Evolutionary conservation across 2,888 invertebrate genomes (phyloP).

Genomic region (Temnothorax ravouxi): DNA sequence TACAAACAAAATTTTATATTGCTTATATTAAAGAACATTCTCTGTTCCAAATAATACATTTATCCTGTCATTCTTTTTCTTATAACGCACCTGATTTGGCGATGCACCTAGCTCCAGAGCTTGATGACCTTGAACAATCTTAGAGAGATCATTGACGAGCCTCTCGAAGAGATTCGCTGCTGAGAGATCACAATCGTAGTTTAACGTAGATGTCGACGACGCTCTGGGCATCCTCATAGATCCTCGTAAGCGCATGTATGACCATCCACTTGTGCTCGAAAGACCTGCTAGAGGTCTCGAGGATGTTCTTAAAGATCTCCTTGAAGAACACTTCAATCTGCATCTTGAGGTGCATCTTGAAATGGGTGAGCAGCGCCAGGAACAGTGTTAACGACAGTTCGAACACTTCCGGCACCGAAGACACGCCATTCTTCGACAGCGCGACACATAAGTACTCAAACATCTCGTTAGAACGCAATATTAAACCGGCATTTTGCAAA

Average conservation of each 20-base stretch:
- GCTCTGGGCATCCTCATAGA: slow-evolving; percentile 98
- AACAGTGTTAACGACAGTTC: too few relatives aligned
- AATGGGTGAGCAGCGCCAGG: too few relatives aligned
- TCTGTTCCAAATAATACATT: neutral
- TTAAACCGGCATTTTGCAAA: too few relatives aligned
- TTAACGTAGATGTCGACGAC: slow-evolving; percentile 99
- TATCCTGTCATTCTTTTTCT: neutral
- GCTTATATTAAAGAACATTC: neutral
- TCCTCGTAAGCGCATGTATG: slow-evolving; percentile 97
- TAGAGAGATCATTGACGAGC: slow-evolving; percentile 98
- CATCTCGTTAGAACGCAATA: too few relatives aligned
- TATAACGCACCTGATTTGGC: slow-evolving; percentile 90
- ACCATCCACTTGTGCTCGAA: slow-evolving; percentile 99
- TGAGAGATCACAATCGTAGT: slow-evolving; percentile 99
- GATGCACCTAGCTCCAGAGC: slow-evolving; percentile 97
- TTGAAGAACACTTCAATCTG: too few relatives aligned
- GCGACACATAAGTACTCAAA: too few relatives aligned
- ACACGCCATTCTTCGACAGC: too few relatives aligned
- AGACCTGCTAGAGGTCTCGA: slow-evolving; percentile 98
- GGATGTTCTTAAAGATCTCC: too few relatives aligned
- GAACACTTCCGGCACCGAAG: too few relatives aligned
- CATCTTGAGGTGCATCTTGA: too few relatives aligned
- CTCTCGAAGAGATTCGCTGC: slow-evolving; percentile 99
- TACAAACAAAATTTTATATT: neutral
- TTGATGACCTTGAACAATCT: slow-evolving; percentile 98